A percentile compares a stretch with the other conserved stretches of the same genome.
phyloP scores from a whole-genome alignment of 1,140 invertebrate species.

The Listronotus oregonensis region DNA sequence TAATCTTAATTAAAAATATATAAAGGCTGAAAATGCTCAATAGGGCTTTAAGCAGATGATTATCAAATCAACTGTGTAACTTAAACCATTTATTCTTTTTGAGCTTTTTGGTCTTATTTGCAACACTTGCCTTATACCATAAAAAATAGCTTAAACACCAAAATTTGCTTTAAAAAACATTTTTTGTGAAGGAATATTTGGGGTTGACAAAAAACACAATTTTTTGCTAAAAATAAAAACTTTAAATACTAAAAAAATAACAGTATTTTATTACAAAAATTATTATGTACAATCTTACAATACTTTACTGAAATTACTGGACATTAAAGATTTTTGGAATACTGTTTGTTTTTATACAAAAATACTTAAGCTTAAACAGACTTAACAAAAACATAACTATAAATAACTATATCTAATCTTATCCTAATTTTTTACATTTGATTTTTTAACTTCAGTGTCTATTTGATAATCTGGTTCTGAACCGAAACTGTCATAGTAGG shows the following conservation, averaged over 20 bases:
- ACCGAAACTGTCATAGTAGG: conserved; percentile 64
- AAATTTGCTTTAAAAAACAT: too few species aligned
- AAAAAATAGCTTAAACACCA: too few species aligned
- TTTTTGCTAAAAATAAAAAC: neutral
- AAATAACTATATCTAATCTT: conserved; percentile 1
- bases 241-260: neutral
- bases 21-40: too few species aligned
- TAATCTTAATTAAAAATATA: too few species aligned
- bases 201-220: neutral
- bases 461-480: conserved; percentile 52
- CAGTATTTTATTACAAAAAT: conserved; percentile 38
- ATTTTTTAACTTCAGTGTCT: conserved; percentile 51
- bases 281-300: conserved; percentile 45
- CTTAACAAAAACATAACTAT: conserved; percentile 38
- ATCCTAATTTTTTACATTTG: conserved; percentile 41
- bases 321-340: conserved; percentile 30
- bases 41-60: too few species aligned
- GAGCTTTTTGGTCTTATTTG: too few species aligned
- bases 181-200: neutral
- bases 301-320: neutral
- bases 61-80: too few species aligned
- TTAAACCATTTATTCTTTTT: too few species aligned
- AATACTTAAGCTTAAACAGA: conserved; percentile 31
- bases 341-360: conserved; percentile 16
- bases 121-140: too few species aligned